Percentiles rank a stretch among this genome's conserved stretches.
Conservation (phyloP, 1,140 invertebrate species). For the Drosophila murphyi region DNA sequence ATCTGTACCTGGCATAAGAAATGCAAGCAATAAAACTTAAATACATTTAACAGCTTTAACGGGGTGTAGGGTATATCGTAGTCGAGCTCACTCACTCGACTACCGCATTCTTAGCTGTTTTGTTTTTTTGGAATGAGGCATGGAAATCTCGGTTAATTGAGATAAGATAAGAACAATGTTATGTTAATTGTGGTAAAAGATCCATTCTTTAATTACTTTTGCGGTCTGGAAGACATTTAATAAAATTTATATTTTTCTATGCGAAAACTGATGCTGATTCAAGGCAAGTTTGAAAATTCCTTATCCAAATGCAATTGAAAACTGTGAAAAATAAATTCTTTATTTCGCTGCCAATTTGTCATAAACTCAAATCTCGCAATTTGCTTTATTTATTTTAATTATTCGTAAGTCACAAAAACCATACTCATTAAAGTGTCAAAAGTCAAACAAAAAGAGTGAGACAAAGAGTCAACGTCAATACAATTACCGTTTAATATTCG, state of each 20-base stretch:
- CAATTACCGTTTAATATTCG: conserved; percentile 55
- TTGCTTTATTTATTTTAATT: conserved; percentile 37
- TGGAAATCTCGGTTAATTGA: conserved; percentile 22
- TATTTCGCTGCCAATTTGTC: conserved; percentile 26
- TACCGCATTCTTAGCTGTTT: neutral
- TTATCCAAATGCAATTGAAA: too few species aligned
- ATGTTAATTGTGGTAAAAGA: too few species aligned
- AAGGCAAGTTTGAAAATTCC: too few species aligned
- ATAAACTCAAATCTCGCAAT: conserved; percentile 38
- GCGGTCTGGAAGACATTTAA: too few species aligned
- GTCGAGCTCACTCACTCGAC: too few species aligned
- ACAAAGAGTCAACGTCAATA: conserved; percentile 49
- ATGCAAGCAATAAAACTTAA: too few species aligned
- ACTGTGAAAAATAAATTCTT: neutral
- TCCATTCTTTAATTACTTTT: too few species aligned
- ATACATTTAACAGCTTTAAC: too few species aligned
- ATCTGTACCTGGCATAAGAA: too few species aligned
- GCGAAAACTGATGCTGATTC: too few species aligned
- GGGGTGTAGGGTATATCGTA: too few species aligned
- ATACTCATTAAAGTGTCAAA: conserved; percentile 39
- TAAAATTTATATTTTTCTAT: too few species aligned
- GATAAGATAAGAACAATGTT: conserved; percentile 63
- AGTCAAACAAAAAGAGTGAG: neutral
- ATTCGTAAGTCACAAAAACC: conserved; percentile 26
- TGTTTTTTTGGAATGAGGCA: conserved; percentile 14